These are phyloP conservation scores for Rhagoletis zephyria DNA, from an alignment of 1,140 invertebrate species.

Conservation along the genomic window DNA sequence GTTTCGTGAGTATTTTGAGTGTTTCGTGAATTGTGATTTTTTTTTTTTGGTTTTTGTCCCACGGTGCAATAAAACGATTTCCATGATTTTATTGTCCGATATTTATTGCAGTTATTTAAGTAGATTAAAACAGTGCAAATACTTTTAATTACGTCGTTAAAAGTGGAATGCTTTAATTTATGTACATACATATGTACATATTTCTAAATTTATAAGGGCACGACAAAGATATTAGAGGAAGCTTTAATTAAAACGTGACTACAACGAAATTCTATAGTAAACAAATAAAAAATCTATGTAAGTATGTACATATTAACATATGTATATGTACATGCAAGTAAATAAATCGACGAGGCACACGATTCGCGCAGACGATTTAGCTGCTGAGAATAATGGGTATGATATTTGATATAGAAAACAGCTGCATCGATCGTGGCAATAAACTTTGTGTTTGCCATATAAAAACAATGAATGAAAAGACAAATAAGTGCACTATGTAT, in stretches of 20 bases:
- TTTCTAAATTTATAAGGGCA: not conserved
- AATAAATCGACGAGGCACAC: not conserved
- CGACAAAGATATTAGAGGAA: conserved; percentile 67
- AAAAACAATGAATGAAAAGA: not conserved
- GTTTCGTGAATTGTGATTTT: too few relatives aligned
- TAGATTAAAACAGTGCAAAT: not conserved
- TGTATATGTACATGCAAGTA: not conserved
- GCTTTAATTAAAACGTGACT: conserved; percentile 1
- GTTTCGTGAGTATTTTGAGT: too few relatives aligned
- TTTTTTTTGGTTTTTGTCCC: not conserved
- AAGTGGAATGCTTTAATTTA: not conserved
- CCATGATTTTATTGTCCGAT: not conserved
- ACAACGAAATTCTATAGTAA: not conserved
- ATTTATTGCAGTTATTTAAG: too few relatives aligned
- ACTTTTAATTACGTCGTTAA: not conserved
- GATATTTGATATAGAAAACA: conserved; percentile 28
- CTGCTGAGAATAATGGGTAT: not conserved
- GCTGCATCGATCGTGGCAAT: conserved; percentile 27
- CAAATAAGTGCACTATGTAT: not conserved
- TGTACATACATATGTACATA: not conserved
- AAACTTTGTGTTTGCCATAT: conserved; percentile 21
- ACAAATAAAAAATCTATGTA: not conserved
- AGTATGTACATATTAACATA: not conserved
- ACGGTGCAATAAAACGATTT: not conserved
- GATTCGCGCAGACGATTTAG: not conserved